Base-by-base conservation (phyloP, 2,113 vertebrate species). In the Ophthalmolycus amberensis region DNA sequence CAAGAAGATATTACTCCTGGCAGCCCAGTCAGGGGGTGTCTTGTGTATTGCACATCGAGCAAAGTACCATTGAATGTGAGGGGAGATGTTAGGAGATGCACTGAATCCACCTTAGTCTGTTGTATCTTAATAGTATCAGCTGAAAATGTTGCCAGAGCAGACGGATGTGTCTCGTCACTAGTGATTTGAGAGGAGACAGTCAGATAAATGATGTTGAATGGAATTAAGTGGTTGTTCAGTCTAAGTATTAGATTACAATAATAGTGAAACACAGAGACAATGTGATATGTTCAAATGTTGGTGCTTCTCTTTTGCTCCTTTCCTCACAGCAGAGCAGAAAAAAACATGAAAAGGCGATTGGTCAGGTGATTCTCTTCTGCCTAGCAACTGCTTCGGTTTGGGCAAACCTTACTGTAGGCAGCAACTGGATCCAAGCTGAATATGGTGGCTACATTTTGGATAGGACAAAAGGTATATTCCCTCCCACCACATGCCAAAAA, bases 351-450 rank as follows among this genome's bases (percentile, higher is more conserved):
- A 18, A 22, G 18, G 18, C 48, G 58, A 79, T 75, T 58, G 66
- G 66, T 67, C 15, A 3, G 1, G 3, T 37, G 29, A 29, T 56
- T 72, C 11, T 59, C 48, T 58, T 80, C 34, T 60, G 63, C 73
- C 48, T 80, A 58, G 77, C 62, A 80, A 77, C 77, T 38, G 38
- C 20, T 27, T 68, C 18, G 48, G 38, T 68, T 20, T 68, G 9
- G 18, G 27, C 14, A 72, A 54, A 18, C 29, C 5, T 38, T 25
- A 7, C 8, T 75, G n/a, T 44, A 42, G 10, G 44, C 22, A 68
- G 54, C 42, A 42, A 14, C 15, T 40, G 32, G n/a, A 32, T 52
- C 58, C 9, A 46, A 22, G 29, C 2, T 37, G 38, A 4, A 63
- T 0, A 6, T n/a, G 11, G 16, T 62, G 59, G 9, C n/a, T 20